phyloP scores from a whole-genome alignment of 2,113 vertebrate genomes.

The Myiagra hebetior region DNA sequence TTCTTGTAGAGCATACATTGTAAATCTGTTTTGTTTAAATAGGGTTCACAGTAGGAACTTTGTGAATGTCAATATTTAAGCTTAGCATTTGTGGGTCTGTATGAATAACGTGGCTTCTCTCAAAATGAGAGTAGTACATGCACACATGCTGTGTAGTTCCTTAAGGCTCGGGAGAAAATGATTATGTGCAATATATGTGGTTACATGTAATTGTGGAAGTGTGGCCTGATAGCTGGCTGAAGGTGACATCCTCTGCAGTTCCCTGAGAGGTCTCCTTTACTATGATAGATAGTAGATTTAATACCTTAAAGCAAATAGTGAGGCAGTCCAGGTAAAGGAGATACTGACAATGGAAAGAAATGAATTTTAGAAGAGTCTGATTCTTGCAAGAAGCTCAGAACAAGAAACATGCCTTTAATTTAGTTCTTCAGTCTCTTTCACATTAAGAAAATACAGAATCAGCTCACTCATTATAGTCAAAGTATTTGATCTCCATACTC shows the following conservation, averaged over 20 bases:
- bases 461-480: not conserved
- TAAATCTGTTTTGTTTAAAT: constrained; percentile 22
- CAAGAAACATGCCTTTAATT: not conserved
- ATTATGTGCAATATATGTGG: not conserved
- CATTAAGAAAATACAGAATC: not conserved
- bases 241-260: not conserved
- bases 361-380: not conserved
- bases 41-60: not conserved
- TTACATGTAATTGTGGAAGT: constrained; percentile 1
- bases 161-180: constrained; percentile 28
- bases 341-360: not conserved
- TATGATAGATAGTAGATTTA: not conserved
- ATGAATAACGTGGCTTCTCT: not conserved
- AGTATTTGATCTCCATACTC: not conserved
- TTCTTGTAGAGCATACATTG: not conserved
- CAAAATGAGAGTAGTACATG: constrained; percentile 12
- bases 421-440: not conserved
- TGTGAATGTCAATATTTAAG: constrained; percentile 20
- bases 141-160: not conserved
- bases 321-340: not conserved
- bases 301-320: not conserved
- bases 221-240: not conserved
- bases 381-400: not conserved
- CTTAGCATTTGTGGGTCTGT: not conserved
- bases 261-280: not conserved